Evolutionary conservation across 2,797 vertebrate species (phyloP).

Genomic region (Microctenopoma lineatum): DNA sequence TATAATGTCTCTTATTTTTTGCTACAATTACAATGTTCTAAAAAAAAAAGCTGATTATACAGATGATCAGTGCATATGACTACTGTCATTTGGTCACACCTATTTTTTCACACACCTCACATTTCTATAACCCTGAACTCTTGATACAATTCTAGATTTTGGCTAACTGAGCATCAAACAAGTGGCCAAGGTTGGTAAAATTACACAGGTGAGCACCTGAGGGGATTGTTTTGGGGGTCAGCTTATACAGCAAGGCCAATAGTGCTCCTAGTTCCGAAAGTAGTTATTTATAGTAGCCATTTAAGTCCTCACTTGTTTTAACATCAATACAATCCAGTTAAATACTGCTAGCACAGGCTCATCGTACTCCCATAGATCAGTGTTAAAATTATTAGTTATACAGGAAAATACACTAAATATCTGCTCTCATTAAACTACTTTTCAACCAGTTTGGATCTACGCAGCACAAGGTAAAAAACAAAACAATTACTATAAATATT

Average conservation of each 20-base stretch:
- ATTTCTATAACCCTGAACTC: slow-evolving; percentile 69
- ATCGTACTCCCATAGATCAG: slow-evolving; percentile 36
- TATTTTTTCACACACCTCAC: slow-evolving; percentile 55
- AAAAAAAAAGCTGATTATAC: slow-evolving; percentile 69
- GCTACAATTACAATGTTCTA: slow-evolving; percentile 62
- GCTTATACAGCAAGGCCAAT: slow-evolving; percentile 53
- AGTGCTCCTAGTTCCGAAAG: slow-evolving; percentile 61
- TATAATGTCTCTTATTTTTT: slow-evolving; percentile 41
- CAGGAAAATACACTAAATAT: slow-evolving; percentile 11
- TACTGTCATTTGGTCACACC: slow-evolving; percentile 62
- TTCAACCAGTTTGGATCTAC: slow-evolving; percentile 47
- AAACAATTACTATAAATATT: slow-evolving; percentile 60
- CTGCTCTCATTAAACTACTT: slow-evolving; percentile 34
- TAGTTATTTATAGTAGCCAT: slow-evolving; percentile 47
- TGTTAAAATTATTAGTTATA: slow-evolving; percentile 24
- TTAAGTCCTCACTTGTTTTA: slow-evolving; percentile 44
- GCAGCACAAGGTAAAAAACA: slow-evolving; percentile 37
- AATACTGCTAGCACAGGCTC: slow-evolving; percentile 51
- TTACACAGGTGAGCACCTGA: slow-evolving; percentile 39
- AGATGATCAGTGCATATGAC: slow-evolving; percentile 78
- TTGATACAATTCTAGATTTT: slow-evolving; percentile 66
- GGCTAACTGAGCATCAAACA: slow-evolving; percentile 58
- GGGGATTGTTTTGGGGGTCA: slow-evolving; percentile 16
- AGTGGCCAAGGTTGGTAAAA: slow-evolving; percentile 40
- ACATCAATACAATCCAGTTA: slow-evolving; percentile 55